Evolutionary conservation across 2,888 invertebrate species (phyloP), one percentile per base, ranked within the genome.

Genomic region (Athrips mouffetella): DNA sequence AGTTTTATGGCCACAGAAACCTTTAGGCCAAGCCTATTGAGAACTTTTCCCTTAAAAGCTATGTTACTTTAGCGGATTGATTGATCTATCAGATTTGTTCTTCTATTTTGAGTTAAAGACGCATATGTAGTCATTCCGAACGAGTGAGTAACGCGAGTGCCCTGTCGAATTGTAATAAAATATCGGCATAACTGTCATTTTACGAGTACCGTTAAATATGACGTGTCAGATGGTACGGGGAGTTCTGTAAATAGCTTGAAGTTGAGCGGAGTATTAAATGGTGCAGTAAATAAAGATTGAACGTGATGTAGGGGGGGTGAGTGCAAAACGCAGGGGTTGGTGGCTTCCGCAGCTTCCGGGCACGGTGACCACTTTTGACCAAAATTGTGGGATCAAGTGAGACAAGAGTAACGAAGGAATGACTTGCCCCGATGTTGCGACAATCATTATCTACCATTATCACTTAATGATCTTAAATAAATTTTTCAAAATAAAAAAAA

Each of bases 271-370:
- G 42, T 18, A 29, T 29, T 42, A 29, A 42, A 29, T 18, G 42
- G 20, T 31, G 16, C 13, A 31, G 44, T 44, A 18, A 8, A 31
- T 30, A 31, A 13, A 57, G 54, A 54, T 62, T 52, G 64, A 50
- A 67, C 76, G 73, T 74, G 77, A 62, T 66, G 62, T 52, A 48
- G 52, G 59, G 58, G 53, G 58, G 60, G 64, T 61, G 63, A 60
- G 60, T 53, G 59, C 41, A 53, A 70, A 65, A 70, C 70, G 65
- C 62, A 66, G 60, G 57, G 58, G 62, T 68, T 75, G 76, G 76
- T 78, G 67, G 73, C 72, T 75, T 71, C 73, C 69, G 67, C 61
- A 53, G 58, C 68, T 74, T 76, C 76, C 76, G 73, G 46, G 39
- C 7, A 7, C 16, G 20, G 44, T 44, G 16, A 21, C 37, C 20